Base-by-base conservation (phyloP, 2,888 invertebrate species). In the Anoplius nigerrimus region DNA sequence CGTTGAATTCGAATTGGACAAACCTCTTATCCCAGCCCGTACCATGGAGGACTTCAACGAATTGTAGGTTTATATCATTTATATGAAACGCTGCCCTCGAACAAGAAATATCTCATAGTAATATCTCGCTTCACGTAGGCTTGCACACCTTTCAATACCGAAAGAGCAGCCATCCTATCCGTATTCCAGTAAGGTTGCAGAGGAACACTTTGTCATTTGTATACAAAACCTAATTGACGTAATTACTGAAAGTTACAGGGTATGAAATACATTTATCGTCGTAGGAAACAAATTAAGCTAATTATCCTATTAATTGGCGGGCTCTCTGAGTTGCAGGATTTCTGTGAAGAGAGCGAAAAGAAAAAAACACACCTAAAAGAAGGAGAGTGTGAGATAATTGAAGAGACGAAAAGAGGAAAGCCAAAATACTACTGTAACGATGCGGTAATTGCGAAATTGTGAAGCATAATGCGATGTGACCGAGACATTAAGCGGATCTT, bases 1-100 rank as follows among this genome's bases (percentile, higher is more conserved):
- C 20, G 68, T 86, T n/a, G 81, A 86, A 60, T 72, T 86, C 21
- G 80, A 82, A 59, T 63, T 86, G n/a, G 65, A 71, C 51, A 42
- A 53, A 11, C 76, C 86, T 2, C 62, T 86, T 3, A 24, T 79
- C n/a, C 18, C 68, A 13, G 11, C 48, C n/a, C 48, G 18, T 16
- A 18, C 20, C 71, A 74, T 16, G 72, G 55, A 63, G 18, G 81
- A 84, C 13, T 75, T 79, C 15, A 13, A 46, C 13, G 2, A 42
- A 48, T 5, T 8, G 22, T 16, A 15, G 5, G 8, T 8, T 48
- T 52, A 24, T 6, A 2, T 20, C 34, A 48, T 34, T n/a, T n/a
- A n/a, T n/a, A n/a, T n/a, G 0, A 15, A 52, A 63, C n/a, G n/a
- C n/a, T n/a, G n/a, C 27, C 34, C 34, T 34, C 11, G 1, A 2